Conservation (phyloP, 1,140 invertebrate species). For the Neotoxoptera formosana region DNA sequence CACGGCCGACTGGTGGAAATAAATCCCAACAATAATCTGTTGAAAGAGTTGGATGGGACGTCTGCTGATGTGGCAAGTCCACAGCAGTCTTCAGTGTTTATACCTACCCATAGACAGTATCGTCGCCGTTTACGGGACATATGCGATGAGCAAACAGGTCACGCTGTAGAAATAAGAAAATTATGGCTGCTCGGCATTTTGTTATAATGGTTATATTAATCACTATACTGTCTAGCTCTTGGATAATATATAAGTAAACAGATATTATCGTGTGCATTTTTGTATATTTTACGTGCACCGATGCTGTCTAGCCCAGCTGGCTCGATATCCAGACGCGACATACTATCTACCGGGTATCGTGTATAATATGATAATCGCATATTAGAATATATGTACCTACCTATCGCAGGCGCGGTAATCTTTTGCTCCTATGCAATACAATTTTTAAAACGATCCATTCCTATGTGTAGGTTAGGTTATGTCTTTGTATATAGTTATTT, state of each 20-base stretch:
- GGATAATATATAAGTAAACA: too few relatives aligned
- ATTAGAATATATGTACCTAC: background rate
- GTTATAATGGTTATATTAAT: too few relatives aligned
- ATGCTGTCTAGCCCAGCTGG: too few relatives aligned
- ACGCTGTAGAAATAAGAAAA: too few relatives aligned
- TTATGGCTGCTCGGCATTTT: too few relatives aligned
- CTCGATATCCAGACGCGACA: background rate
- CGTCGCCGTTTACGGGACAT: background rate
- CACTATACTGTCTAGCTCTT: too few relatives aligned
- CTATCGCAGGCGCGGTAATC: background rate
- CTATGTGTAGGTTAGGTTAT: too few relatives aligned
- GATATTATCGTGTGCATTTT: too few relatives aligned
- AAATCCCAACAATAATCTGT: too few relatives aligned
- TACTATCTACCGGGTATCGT: background rate
- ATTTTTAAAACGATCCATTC: conserved; percentile 9
- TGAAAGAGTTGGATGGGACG: background rate
- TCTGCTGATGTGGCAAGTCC: background rate
- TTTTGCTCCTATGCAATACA: conserved; percentile 1
- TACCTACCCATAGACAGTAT: background rate
- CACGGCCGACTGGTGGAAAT: too few relatives aligned
- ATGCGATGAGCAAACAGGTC: background rate
- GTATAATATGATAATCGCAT: background rate
- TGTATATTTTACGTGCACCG: too few relatives aligned
- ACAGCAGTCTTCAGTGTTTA: background rate
- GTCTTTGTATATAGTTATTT: background rate